Conservation (phyloP, 2,113 vertebrate genomes). For the human (Homo sapiens) region DNA sequence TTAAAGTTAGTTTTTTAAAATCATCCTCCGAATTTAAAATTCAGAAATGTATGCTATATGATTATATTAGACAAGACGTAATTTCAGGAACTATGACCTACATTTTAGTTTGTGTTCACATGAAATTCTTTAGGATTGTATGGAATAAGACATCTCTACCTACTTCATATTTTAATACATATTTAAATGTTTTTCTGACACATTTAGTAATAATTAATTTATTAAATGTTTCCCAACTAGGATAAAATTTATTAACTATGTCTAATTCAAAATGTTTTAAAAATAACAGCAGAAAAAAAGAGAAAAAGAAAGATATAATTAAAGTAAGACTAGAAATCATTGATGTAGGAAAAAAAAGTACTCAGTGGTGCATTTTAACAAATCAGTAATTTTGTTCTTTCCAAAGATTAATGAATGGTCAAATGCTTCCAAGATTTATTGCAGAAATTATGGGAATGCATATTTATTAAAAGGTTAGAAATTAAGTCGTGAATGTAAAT, state of each 20-base stretch:
- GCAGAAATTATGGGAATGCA: not conserved
- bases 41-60: not conserved
- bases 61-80: not conserved
- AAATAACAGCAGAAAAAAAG: not conserved
- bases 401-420: not conserved
- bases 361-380: not conserved
- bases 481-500: not conserved
- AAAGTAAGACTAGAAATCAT: constrained; percentile 9
- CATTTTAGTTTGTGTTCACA: not conserved
- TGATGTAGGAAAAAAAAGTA: not conserved
- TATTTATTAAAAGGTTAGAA: not conserved
- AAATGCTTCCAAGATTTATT: not conserved
- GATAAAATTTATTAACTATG: not conserved
- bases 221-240: not conserved
- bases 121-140: not conserved
- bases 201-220: not conserved
- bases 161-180: not conserved
- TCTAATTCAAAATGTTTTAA: not conserved
- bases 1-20: not conserved
- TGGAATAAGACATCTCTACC: not conserved
- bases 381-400: not conserved
- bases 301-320: not conserved
- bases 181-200: not conserved
- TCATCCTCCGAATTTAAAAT: not conserved
- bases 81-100: not conserved